Evolutionary conservation across 2,888 invertebrate genomes (phyloP).

Genomic region (Chelonus formosanus): DNA sequence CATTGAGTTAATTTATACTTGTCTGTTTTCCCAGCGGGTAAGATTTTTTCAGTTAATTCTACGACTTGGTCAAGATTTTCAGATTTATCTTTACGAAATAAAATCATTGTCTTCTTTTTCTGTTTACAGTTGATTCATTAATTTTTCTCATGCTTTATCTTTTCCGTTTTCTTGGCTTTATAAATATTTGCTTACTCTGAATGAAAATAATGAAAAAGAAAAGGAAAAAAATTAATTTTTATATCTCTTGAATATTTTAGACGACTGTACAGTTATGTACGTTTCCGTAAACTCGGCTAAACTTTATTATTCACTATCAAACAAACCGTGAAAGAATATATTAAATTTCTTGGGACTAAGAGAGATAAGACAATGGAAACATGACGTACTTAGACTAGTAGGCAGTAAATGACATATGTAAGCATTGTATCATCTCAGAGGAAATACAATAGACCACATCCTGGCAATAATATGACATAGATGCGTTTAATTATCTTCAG

Average conservation of each 20-base stretch:
- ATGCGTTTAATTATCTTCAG: conserved; percentile 48
- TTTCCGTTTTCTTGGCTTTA: no score
- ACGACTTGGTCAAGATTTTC: conserved; percentile 18
- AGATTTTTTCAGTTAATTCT: conserved; percentile 20
- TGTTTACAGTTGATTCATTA: not conserved
- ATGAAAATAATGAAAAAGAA: not conserved
- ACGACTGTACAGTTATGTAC: no score
- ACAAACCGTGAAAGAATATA: no score
- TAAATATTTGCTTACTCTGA: conserved; percentile 7
- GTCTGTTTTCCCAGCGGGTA: conserved; percentile 31
- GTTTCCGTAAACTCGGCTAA: no score
- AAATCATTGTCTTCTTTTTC: conserved; percentile 4
- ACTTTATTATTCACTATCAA: no score
- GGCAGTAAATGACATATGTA: no score
- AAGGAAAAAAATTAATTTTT: no score
- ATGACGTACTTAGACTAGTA: not conserved
- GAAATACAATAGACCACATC: conserved; percentile 43
- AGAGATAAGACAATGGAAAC: not conserved
- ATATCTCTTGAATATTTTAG: no score
- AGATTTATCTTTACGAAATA: conserved; percentile 3
- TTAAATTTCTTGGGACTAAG: not conserved
- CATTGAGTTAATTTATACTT: conserved; percentile 40
- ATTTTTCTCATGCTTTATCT: no score
- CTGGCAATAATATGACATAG: conserved; percentile 47
- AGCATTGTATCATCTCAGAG: conserved; percentile 38